Evolutionary conservation across 2,888 invertebrate species (phyloP), one percentile per base, ranked within the genome.

Genomic region (Netelia fuscicornis): DNA sequence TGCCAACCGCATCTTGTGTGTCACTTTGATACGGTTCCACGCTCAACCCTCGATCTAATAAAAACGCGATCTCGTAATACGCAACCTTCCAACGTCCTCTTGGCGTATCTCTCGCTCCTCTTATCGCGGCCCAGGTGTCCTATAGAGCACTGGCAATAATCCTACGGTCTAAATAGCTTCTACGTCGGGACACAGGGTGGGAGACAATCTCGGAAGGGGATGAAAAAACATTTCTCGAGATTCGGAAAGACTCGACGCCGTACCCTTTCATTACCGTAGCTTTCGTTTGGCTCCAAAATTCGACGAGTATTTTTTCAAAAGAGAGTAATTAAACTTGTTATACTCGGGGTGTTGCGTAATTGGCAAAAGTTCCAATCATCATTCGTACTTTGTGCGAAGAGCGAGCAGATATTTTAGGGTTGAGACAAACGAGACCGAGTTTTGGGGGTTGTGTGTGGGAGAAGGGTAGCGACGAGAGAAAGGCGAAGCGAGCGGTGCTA

Each of bases 1-100:
- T 88, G 91, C 91, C 91, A 91, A 91, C 89, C 90, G 86, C 89
- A 88, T 87, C 87, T 86, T 86, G 85, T 86, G 87, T 86, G 84
- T 86, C 86, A 87, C 86, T 87, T 87, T 86, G 87, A 86, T 87
- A 86, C 85, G 86, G 86, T 84, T 78, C 85, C 75, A 20, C 58
- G 20, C 2, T 58, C 58, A 9, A 20, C 58, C 20, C 9, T 54
- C 11, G 11, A 60, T 30, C 54, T 70, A 77, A 60, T 74, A 70
- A 77, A 78, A 81, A 68, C 81, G 67, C 84, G 44, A 72, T 58
- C 78, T 81, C 62, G 54, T 72, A 68, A 72, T 74, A 74, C 77
- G 64, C 72, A 81, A 85, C 78, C 75, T 81, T 81, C 75, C 74
- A 74, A 56, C 70, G 56, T 54, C 37, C 71, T 52, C 44, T 37